Percentiles rank a stretch among this genome's conserved stretches.
Evolutionary conservation across 2,888 invertebrate species (phyloP).

Genomic region (Phortica okadai): DNA sequence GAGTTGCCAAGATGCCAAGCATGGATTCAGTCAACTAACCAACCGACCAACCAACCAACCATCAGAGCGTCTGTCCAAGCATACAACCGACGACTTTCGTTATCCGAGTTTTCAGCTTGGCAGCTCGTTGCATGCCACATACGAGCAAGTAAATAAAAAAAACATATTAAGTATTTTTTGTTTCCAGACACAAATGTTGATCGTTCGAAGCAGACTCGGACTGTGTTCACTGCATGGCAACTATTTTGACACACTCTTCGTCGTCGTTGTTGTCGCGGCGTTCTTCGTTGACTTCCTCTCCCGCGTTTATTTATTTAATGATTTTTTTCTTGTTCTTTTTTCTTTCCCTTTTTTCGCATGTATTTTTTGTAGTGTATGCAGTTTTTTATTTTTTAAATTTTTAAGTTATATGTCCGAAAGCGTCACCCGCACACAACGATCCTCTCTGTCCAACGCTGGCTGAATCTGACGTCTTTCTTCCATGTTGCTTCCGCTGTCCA

Average conservation of each 20-base stretch:
- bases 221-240: neutral
- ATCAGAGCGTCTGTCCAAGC: conserved; percentile 10
- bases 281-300: neutral
- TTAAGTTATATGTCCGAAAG: conserved; percentile 42
- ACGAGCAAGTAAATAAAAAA: conserved; percentile 11
- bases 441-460: neutral
- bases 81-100: conserved; percentile 7
- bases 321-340: conserved; percentile 24
- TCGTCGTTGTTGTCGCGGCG: neutral
- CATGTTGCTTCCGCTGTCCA: neutral
- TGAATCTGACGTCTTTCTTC: neutral
- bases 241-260: neutral
- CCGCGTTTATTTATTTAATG: conserved; percentile 1
- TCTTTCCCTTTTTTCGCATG: conserved; percentile 53
- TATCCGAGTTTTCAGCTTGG: neutral
- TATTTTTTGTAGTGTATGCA: conserved; percentile 24
- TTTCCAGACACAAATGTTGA: neutral
- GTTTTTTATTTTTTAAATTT: conserved; percentile 49
- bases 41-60: conserved; percentile 34
- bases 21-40: conserved; percentile 9
- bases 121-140: conserved; percentile 16
- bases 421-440: neutral
- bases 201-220: neutral
- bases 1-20: neutral
- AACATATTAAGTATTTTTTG: neutral